These are phyloP conservation scores for Morone saxatilis DNA, from an alignment of 2,113 vertebrate genomes.

Conservation along the genomic window DNA sequence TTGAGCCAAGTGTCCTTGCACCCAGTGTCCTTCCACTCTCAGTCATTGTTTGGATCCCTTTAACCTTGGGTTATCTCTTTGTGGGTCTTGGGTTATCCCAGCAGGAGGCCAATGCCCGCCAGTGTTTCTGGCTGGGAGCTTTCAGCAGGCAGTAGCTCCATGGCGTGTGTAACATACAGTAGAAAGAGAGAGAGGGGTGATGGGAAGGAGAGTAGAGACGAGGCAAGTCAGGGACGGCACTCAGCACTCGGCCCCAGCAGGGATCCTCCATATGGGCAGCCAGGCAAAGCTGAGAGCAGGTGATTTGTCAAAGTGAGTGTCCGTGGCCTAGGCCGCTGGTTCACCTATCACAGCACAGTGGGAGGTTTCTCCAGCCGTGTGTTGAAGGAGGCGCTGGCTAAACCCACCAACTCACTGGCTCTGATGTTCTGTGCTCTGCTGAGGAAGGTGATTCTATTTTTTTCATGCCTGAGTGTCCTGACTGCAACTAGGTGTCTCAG, in stretches of 20 bases:
- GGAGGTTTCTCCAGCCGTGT: conserved; percentile 28
- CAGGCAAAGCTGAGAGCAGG: conserved; percentile 36
- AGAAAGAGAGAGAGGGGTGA: conserved; percentile 3
- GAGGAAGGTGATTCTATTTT: conserved; percentile 31
- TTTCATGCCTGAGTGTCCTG: conserved; percentile 31
- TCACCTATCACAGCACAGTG: conserved; percentile 57
- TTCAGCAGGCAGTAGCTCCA: conserved; percentile 5
- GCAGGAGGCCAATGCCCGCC: conserved; percentile 22
- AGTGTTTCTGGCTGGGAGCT: conserved; percentile 4
- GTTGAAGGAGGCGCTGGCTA: conserved; percentile 10
- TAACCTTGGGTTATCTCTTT: conserved; percentile 37
- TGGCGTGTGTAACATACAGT: not conserved
- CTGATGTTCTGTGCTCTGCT: conserved; percentile 5
- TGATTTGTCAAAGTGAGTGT: conserved; percentile 64
- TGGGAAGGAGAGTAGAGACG: not conserved
- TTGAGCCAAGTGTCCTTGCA: conserved; percentile 5
- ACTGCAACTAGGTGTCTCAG: conserved; percentile 16
- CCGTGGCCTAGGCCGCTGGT: conserved; percentile 30
- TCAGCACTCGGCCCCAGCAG: conserved; percentile 38
- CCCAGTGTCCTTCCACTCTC: not conserved
- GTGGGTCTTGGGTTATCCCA: conserved; percentile 28
- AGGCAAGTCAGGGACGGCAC: conserved; percentile 41
- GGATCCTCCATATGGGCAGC: conserved; percentile 38
- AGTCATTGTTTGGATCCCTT: conserved; percentile 33
- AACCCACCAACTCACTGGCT: conserved; percentile 23